Percentiles rank a stretch among this genome's conserved stretches.
Conservation (phyloP, 2,888 invertebrate genomes). For the Leuctra nigra region DNA sequence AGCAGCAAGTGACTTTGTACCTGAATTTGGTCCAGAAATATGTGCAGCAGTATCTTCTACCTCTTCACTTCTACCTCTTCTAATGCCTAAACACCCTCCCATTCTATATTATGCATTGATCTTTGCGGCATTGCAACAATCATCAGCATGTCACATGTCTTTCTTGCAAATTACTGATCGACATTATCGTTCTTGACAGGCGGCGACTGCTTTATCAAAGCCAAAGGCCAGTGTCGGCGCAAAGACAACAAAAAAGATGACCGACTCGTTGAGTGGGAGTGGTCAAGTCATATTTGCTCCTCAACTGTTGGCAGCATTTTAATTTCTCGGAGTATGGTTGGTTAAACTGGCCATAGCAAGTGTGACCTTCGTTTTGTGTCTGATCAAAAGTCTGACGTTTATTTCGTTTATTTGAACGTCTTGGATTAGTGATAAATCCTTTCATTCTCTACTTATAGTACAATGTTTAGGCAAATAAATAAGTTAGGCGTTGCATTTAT, state of each 20-base stretch:
- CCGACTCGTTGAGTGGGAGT: background rate
- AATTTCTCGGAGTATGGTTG: too few species aligned
- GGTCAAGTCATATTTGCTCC: background rate
- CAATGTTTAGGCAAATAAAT: too few species aligned
- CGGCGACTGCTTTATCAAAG: background rate
- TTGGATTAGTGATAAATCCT: too few species aligned
- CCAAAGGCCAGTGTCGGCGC: background rate
- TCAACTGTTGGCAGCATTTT: background rate
- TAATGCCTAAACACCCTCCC: constrained; percentile 85
- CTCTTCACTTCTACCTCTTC: constrained; percentile 73
- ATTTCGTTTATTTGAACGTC: too few species aligned
- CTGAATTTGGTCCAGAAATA: constrained; percentile 74
- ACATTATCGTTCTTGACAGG: constrained; percentile 7
- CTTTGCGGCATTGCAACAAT: constrained; percentile 46
- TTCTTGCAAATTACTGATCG: constrained; percentile 39
- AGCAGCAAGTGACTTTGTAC: too few species aligned
- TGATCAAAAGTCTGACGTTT: too few species aligned
- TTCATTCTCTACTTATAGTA: too few species aligned
- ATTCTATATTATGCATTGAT: constrained; percentile 57
- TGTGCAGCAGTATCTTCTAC: constrained; percentile 74
- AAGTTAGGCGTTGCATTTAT: too few species aligned
- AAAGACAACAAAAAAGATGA: background rate
- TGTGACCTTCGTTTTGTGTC: too few species aligned
- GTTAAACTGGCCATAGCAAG: too few species aligned
- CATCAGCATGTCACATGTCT: constrained; percentile 38